These are phyloP conservation scores for Onthophagus taurus DNA, from an alignment of 1,140 invertebrate species.

Conservation along the genomic window DNA sequence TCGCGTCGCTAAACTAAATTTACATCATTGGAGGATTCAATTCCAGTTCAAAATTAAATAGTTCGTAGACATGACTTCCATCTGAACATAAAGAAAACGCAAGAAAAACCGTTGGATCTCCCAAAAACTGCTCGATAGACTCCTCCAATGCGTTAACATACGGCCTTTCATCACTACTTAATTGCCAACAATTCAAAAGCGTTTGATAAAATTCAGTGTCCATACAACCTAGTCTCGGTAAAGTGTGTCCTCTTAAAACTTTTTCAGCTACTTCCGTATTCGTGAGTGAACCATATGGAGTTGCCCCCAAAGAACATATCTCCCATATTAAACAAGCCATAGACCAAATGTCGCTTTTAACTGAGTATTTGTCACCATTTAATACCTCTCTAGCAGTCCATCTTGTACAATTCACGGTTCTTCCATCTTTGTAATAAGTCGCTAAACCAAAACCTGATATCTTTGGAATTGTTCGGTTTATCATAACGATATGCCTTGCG, in stretches of 20 bases:
- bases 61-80: too few species aligned
- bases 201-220: constrained; percentile 72
- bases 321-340: constrained; percentile 78
- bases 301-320: constrained; percentile 69
- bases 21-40: too few species aligned
- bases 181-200: constrained; percentile 75
- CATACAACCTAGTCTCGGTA: constrained; percentile 61
- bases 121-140: too few species aligned
- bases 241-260: constrained; percentile 55
- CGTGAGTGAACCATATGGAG: constrained; percentile 61
- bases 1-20: too few species aligned
- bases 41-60: too few species aligned
- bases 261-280: constrained; percentile 60
- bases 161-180: constrained; percentile 70
- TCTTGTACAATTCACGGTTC: constrained; percentile 55
- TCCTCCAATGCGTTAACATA: too few species aligned
- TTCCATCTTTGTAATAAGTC: constrained; percentile 35
- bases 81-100: too few species aligned
- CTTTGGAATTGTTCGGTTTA: constrained; percentile 53
- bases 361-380: constrained; percentile 50
- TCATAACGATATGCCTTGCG: constrained; percentile 58
- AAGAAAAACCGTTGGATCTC: too few species aligned
- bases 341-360: constrained; percentile 72
- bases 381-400: constrained; percentile 73
- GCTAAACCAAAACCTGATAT: constrained; percentile 61